A percentile compares a stretch with the other conserved stretches of the same genome.
phyloP scores from a whole-genome alignment of 1,140 invertebrate genomes.

The Nixonia krombeini region DNA sequence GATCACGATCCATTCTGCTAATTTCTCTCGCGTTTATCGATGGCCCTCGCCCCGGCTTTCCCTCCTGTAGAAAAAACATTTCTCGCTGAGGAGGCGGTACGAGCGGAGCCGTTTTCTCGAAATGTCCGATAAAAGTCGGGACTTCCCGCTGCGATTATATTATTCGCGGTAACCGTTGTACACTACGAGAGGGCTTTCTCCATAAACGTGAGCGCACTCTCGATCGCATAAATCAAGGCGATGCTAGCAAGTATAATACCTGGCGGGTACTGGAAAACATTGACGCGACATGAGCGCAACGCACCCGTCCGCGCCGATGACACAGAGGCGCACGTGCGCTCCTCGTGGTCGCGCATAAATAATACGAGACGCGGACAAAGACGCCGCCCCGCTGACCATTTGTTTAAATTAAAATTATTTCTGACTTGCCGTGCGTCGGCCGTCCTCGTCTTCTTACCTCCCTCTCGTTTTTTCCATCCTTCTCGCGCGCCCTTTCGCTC shows the following conservation, averaged over 20 bases:
- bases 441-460: constrained; percentile 31
- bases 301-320: constrained; percentile 65
- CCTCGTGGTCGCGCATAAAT: constrained; percentile 69
- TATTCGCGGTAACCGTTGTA: too few species aligned
- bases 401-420: constrained; percentile 73
- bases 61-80: too few species aligned
- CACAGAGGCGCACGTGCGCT: constrained; percentile 69
- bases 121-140: too few species aligned
- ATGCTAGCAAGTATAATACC: constrained; percentile 43
- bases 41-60: too few species aligned
- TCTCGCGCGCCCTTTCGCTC: constrained; percentile 24
- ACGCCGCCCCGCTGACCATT: constrained; percentile 70
- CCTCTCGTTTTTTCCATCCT: constrained; percentile 23
- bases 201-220: constrained; percentile 8
- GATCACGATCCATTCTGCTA: too few species aligned
- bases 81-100: too few species aligned
- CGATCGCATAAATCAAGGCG: constrained; percentile 53
- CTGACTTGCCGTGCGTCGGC: constrained; percentile 33
- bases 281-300: constrained; percentile 62
- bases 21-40: too few species aligned
- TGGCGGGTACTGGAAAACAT: constrained; percentile 62
- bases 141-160: too few species aligned
- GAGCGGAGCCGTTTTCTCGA: too few species aligned
- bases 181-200: not conserved
- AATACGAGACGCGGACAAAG: constrained; percentile 71